phyloP scores from a whole-genome alignment of 2,888 invertebrate species.

The Spodoptera littoralis region DNA sequence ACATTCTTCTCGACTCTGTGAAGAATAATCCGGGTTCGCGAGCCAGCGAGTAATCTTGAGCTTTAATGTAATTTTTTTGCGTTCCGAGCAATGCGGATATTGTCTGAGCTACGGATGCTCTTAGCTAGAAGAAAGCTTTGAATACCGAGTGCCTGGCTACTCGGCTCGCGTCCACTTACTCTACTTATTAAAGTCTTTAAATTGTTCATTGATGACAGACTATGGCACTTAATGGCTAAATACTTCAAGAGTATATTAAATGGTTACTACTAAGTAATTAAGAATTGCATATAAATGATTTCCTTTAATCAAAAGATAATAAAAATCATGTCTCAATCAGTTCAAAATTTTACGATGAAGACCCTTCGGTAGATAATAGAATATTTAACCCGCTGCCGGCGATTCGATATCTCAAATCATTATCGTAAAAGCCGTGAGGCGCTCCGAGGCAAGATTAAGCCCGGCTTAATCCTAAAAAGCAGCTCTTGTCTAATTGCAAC shows the following conservation, averaged over 20 bases:
- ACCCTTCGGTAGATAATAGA: slow-evolving; percentile 45
- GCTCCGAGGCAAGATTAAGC: slow-evolving; percentile 69
- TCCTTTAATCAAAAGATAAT: slow-evolving; percentile 7
- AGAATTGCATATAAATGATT: not conserved
- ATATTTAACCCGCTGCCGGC: slow-evolving; percentile 36
- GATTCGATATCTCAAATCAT: slow-evolving; percentile 75
- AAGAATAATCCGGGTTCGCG: slow-evolving; percentile 45
- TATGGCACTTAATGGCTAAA: not conserved
- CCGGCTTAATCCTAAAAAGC: slow-evolving; percentile 82
- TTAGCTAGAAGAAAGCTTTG: slow-evolving; percentile 64
- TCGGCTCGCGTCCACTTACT: slow-evolving; percentile 42
- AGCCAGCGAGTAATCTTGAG: slow-evolving; percentile 61
- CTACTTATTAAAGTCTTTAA: slow-evolving; percentile 35
- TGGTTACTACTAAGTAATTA: not conserved
- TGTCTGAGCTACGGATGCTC: slow-evolving; percentile 64
- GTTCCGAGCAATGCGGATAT: slow-evolving; percentile 64
- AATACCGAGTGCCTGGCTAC: slow-evolving; percentile 53
- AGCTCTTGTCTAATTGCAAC: slow-evolving; percentile 84
- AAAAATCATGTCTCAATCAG: slow-evolving; percentile 31
- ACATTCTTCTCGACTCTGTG: slow-evolving; percentile 29
- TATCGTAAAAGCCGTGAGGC: slow-evolving; percentile 76
- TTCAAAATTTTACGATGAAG: slow-evolving; percentile 24
- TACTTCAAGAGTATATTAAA: not conserved
- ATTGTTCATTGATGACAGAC: slow-evolving; percentile 18
- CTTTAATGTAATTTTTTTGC: slow-evolving; percentile 61